A percentile compares a stretch with the other conserved stretches of the same genome.
Evolutionary conservation across 2,797 vertebrate species (phyloP).

Genomic region (Mallotus villosus): DNA sequence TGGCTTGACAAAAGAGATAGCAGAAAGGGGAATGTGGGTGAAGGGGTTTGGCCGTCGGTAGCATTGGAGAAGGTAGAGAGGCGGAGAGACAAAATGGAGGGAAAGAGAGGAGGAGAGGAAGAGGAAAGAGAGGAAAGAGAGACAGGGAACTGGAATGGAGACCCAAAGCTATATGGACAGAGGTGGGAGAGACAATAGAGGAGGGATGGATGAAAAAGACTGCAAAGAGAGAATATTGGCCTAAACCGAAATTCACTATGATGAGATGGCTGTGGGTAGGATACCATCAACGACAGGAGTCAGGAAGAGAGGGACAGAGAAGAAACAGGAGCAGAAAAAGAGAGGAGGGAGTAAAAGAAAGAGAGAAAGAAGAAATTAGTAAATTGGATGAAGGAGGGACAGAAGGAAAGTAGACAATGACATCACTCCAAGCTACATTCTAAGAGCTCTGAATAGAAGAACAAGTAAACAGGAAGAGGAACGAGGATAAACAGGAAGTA

Average conservation of each 20-base stretch:
- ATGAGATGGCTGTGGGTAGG: too few species aligned
- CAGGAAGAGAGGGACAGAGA: too few species aligned
- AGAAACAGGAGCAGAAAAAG: too few species aligned
- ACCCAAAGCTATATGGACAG: too few species aligned
- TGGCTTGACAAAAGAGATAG: conserved; percentile 1
- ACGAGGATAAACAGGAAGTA: not conserved
- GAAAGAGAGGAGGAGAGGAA: conserved; percentile 13
- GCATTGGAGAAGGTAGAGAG: conserved; percentile 1
- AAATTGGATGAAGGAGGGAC: not conserved
- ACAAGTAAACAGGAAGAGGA: not conserved
- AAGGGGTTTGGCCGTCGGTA: not conserved
- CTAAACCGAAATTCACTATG: too few species aligned
- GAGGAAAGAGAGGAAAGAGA: conserved; percentile 43
- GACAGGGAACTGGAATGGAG: conserved; percentile 8
- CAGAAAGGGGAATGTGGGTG: not conserved
- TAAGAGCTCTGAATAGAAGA: not conserved
- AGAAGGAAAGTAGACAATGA: not conserved
- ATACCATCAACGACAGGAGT: too few species aligned
- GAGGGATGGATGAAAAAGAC: not conserved
- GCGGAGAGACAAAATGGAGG: conserved; percentile 16
- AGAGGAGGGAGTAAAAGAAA: not conserved
- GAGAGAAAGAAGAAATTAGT: not conserved
- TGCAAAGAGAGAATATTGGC: too few species aligned
- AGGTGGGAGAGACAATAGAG: not conserved
- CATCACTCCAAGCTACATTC: not conserved